Evolutionary conservation across 2,113 vertebrate species (phyloP).

Genomic region (Notechis scutatus): DNA sequence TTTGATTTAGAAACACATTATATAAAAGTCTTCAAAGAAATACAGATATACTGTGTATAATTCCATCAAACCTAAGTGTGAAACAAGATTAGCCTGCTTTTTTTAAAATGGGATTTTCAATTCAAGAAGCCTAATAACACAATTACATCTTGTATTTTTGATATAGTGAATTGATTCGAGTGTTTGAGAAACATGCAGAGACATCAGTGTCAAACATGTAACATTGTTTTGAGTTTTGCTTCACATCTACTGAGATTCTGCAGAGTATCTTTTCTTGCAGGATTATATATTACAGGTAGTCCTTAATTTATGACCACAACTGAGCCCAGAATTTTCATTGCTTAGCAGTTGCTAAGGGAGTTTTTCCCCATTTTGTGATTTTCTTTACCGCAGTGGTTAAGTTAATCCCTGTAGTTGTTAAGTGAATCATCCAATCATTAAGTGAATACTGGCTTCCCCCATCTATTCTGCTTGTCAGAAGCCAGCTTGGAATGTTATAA

Average conservation of each 20-base stretch:
- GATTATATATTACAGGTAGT: neutral
- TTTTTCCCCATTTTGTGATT: no score
- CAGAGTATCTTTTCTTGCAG: neutral
- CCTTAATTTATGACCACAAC: no score
- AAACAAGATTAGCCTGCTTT: neutral
- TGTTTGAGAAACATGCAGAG: slow-evolving; percentile 9
- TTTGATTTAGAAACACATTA: neutral
- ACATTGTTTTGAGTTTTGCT: neutral
- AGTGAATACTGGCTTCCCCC: no score
- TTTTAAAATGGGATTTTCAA: neutral
- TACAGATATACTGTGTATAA: neutral
- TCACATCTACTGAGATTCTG: neutral
- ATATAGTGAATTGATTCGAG: neutral
- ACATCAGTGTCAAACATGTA: neutral
- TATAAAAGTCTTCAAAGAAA: neutral
- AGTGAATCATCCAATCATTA: no score
- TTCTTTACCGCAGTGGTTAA: no score
- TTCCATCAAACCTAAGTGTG: neutral
- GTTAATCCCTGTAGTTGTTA: no score
- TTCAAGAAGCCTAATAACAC: slow-evolving; percentile 2
- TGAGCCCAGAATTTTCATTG: no score
- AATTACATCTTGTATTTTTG: slow-evolving; percentile 4
- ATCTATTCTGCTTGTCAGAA: no score
- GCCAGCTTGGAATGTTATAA: no score
- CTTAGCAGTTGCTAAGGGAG: no score